phyloP scores from a whole-genome alignment of 30 jellyfish, hydroid and myxozoan species.

The Catostylus mosaicus region DNA sequence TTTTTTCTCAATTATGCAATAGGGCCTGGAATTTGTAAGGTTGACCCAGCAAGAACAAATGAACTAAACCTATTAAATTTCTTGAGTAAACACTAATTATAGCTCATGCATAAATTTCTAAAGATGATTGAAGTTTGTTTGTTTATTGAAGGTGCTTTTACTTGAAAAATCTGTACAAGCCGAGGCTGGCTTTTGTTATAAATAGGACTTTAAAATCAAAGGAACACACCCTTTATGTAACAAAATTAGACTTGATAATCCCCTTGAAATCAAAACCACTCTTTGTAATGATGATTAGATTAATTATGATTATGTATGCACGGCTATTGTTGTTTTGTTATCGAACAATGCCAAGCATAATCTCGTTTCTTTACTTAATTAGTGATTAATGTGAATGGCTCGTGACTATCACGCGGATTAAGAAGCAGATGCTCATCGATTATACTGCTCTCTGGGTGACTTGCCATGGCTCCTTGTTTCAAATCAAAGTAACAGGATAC shows the following conservation, averaged over 20 bases:
- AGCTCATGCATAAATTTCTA: not conserved
- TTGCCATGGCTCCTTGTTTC: not conserved
- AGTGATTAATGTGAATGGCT: conserved; percentile 12
- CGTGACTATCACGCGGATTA: conserved; percentile 34
- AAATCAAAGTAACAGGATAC: conserved; percentile 8
- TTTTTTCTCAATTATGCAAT: too few species aligned
- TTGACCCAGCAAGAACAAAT: not conserved
- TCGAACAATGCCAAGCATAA: not conserved
- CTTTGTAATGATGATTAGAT: conserved; percentile 15
- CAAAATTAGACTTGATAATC: conserved; percentile 35
- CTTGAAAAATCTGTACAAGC: not conserved
- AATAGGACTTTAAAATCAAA: not conserved
- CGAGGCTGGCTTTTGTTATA: too few species aligned
- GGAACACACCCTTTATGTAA: conserved; percentile 37
- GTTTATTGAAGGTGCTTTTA: not conserved
- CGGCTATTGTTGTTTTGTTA: conserved; percentile 10
- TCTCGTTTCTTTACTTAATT: conserved; percentile 38
- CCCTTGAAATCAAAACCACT: not conserved
- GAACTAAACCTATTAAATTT: not conserved
- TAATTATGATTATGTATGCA: conserved; percentile 47
- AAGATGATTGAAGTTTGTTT: not conserved
- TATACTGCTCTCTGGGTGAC: conserved; percentile 42
- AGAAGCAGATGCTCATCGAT: conserved; percentile 33
- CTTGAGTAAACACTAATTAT: not conserved
- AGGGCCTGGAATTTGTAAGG: not conserved